These are phyloP conservation scores for Erannis defoliaria DNA, from an alignment of 2,888 invertebrate species.

Conservation along the genomic window DNA sequence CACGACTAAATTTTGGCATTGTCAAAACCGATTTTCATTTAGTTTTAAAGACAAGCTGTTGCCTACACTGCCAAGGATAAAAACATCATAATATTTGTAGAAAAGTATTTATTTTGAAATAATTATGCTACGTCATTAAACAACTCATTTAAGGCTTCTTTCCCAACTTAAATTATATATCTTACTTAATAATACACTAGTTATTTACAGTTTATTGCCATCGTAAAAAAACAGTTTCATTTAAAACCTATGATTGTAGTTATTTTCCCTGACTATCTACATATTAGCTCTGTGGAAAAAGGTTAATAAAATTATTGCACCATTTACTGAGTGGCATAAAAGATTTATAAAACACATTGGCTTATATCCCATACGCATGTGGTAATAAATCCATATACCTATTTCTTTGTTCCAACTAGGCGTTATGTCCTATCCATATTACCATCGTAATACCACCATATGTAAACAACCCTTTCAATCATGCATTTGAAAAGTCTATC, in stretches of 20 bases:
- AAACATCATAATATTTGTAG: slow-evolving; percentile 9
- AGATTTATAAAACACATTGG: too few species aligned
- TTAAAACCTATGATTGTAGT: slow-evolving; percentile 11
- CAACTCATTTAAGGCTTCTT: slow-evolving; percentile 71
- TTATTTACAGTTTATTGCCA: slow-evolving; percentile 60
- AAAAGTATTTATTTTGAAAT: slow-evolving; percentile 62
- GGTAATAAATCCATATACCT: too few species aligned
- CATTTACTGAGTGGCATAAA: too few species aligned
- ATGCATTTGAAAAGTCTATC: too few species aligned
- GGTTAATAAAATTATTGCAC: background rate
- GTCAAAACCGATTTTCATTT: too few species aligned
- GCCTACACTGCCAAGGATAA: background rate
- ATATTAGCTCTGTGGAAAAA: background rate
- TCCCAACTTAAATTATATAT: slow-evolving; percentile 60
- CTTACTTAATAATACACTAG: slow-evolving; percentile 54
- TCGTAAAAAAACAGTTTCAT: slow-evolving; percentile 40
- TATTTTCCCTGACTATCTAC: background rate
- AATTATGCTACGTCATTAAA: slow-evolving; percentile 67
- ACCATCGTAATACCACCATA: too few species aligned
- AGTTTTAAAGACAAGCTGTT: too few species aligned
- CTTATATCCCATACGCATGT: too few species aligned
- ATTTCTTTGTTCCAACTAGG: too few species aligned
- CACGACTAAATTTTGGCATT: too few species aligned
- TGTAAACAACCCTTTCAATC: too few species aligned
- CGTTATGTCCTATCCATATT: too few species aligned